phyloP scores from a whole-genome alignment of 2,888 invertebrate genomes.

The Cheilosia urbana region DNA sequence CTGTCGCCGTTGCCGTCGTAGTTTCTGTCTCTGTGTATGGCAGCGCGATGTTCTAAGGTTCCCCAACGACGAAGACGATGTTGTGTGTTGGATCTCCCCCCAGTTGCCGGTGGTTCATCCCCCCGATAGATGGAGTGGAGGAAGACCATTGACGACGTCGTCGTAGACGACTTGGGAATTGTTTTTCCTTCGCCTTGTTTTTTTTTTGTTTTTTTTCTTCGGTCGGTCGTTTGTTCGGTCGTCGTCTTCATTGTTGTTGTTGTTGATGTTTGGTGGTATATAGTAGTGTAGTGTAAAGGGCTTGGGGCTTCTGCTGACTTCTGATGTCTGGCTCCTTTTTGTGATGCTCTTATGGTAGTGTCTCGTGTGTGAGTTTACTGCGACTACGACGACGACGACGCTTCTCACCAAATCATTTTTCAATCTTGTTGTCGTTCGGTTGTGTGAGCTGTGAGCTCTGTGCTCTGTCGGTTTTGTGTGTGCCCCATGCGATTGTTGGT shows the following conservation, averaged over 20 bases:
- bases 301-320: slow-evolving; percentile 68
- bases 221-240: slow-evolving; percentile 5
- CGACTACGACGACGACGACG: slow-evolving; percentile 39
- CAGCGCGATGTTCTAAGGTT: slow-evolving; percentile 63
- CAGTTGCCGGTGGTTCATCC: slow-evolving; percentile 27
- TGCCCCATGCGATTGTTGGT: slow-evolving; percentile 53
- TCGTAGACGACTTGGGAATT: slow-evolving; percentile 72
- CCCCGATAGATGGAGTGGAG: slow-evolving; percentile 46
- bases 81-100: slow-evolving; percentile 47
- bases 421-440: slow-evolving; percentile 68
- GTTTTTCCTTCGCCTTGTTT: slow-evolving; percentile 71
- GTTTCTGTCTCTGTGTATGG: slow-evolving; percentile 31
- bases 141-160: slow-evolving; percentile 66
- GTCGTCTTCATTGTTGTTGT: no score
- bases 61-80: slow-evolving; percentile 8
- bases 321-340: slow-evolving; percentile 44
- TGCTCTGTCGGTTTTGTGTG: slow-evolving; percentile 54
- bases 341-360: slow-evolving; percentile 65
- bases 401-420: slow-evolving; percentile 73
- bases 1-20: slow-evolving; percentile 60
- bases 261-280: background rate
- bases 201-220: slow-evolving; percentile 15
- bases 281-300: slow-evolving; percentile 34
- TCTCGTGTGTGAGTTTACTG: slow-evolving; percentile 70
- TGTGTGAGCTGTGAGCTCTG: slow-evolving; percentile 46